Conservation (phyloP, 2,113 vertebrate species). For the Campylorhamphus procurvoides region DNA sequence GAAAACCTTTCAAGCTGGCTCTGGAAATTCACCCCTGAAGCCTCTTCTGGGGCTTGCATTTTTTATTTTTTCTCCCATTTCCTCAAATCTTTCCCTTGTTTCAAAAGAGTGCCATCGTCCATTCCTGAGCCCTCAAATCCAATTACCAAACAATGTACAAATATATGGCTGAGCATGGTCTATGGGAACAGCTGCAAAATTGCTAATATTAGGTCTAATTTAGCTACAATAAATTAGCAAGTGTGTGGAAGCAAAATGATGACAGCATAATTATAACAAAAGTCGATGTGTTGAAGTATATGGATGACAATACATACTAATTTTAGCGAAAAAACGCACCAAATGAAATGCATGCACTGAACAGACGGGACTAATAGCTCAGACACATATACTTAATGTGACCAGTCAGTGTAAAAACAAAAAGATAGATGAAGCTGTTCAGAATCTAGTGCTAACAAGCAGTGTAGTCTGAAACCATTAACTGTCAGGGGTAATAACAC, state of each 20-base stretch:
- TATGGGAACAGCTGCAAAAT: slow-evolving; percentile 86
- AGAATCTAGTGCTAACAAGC: slow-evolving; percentile 81
- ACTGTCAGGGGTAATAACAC: slow-evolving; percentile 83
- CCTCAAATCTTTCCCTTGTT: slow-evolving; percentile 46
- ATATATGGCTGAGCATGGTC: slow-evolving; percentile 70
- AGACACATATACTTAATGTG: slow-evolving; percentile 82
- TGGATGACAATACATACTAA: slow-evolving; percentile 84
- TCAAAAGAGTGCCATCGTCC: slow-evolving; percentile 39
- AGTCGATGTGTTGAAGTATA: slow-evolving; percentile 81
- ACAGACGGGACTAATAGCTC: slow-evolving; percentile 82
- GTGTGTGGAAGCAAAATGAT: slow-evolving; percentile 81
- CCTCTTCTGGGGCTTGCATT: neutral
- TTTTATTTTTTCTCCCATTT: slow-evolving; percentile 35
- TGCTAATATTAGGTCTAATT: slow-evolving; percentile 87
- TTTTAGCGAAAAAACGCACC: slow-evolving; percentile 76
- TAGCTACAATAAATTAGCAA: slow-evolving; percentile 86
- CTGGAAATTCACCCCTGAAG: slow-evolving; percentile 1
- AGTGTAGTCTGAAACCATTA: slow-evolving; percentile 81
- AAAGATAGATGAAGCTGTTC: slow-evolving; percentile 85
- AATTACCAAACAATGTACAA: slow-evolving; percentile 79
- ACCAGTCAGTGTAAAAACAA: slow-evolving; percentile 83
- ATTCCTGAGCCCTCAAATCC: slow-evolving; percentile 68
- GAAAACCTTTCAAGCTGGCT: neutral
- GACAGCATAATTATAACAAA: slow-evolving; percentile 87
- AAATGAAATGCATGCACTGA: slow-evolving; percentile 75